Base-by-base conservation (phyloP, 1,140 invertebrate genomes). In the Drosophila sp. region DNA sequence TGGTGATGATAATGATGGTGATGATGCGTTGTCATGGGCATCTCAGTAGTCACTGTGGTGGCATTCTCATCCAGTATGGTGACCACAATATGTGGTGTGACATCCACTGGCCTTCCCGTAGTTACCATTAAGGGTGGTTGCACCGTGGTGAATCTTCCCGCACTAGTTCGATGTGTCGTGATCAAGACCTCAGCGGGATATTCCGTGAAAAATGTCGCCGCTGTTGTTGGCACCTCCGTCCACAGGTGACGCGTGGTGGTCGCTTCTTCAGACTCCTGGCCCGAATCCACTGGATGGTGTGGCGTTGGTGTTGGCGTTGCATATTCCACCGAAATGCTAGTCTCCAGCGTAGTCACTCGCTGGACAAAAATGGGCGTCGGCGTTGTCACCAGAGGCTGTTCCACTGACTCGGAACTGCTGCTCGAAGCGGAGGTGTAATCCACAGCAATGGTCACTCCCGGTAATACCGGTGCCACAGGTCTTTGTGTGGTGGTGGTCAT, bases 171-270 rank as follows among this genome's bases (percentile, higher is more conserved):
- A 79, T 91, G 79, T 44, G 90, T 76, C 70, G 86, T 75, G 68
- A 92, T 66, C 72, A 90, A 61, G 1, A 91, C 81, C 56, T 90
- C 79, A 0, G 79, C 79, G 0, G 92, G 84, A 66, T 90, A 92
- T 55, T 93, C 93, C 33, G 93, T 93, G 54, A 93, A 94, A 72
- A 91, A 93, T 62, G 93, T 93, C 17, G 93, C 92, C 23, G 93
- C 93, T 62, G 93, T 93, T 2, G 57, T 92, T 29, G 93, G 90
- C 7, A 92, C 70, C 73, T 91, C 90, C 7, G 70, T 70, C 81
- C 90, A 85, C 4, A 79, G 17, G 27, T 85, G 79, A 17, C 76
- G 79, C 6, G 87, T 80, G 0, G 79, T 63, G 2, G 81, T 89
- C 3, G 86, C 81, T 33, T 89, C 81, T 30, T 84, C 77, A 7